A percentile compares a stretch with the other conserved stretches of the same genome.
Conservation (phyloP, 2,888 invertebrate species). For the Drosophila falleni region DNA sequence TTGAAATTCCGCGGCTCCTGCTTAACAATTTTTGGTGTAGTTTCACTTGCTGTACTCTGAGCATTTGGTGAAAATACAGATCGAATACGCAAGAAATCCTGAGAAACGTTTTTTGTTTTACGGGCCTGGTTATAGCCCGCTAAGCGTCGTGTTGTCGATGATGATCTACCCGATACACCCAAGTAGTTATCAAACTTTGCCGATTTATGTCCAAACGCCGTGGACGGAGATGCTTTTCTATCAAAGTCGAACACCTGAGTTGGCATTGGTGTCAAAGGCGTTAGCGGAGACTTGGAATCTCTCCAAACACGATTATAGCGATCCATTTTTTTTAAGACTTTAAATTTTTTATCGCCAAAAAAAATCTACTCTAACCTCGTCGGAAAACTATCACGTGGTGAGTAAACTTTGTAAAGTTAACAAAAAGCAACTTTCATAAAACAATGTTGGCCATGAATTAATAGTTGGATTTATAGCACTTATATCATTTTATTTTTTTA, state of each 20-base stretch:
- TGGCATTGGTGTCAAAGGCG: slow-evolving; percentile 70
- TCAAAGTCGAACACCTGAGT: slow-evolving; percentile 68
- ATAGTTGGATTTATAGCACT: too few species aligned
- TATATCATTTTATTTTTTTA: neutral
- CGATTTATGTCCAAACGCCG: slow-evolving; percentile 7
- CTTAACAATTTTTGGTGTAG: neutral
- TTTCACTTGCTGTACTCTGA: slow-evolving; percentile 28
- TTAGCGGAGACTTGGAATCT: slow-evolving; percentile 72
- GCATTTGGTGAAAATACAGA: slow-evolving; percentile 58
- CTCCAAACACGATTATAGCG: slow-evolving; percentile 68
- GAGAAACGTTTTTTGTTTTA: slow-evolving; percentile 30
- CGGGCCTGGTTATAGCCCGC: neutral
- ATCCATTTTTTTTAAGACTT: slow-evolving; percentile 45
- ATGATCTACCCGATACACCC: neutral
- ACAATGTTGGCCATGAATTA: neutral
- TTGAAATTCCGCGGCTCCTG: slow-evolving; percentile 34
- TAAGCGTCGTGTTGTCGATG: neutral
- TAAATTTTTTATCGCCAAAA: neutral
- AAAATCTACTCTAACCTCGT: neutral
- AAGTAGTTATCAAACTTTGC: neutral
- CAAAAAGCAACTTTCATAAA: neutral
- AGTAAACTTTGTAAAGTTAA: neutral
- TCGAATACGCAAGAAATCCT: slow-evolving; percentile 53
- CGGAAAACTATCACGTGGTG: slow-evolving; percentile 5
- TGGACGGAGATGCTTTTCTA: neutral